Evolutionary conservation across 1,140 invertebrate species (phyloP), one percentile per base, ranked within the genome.

Genomic region (Micrasema longulum): DNA sequence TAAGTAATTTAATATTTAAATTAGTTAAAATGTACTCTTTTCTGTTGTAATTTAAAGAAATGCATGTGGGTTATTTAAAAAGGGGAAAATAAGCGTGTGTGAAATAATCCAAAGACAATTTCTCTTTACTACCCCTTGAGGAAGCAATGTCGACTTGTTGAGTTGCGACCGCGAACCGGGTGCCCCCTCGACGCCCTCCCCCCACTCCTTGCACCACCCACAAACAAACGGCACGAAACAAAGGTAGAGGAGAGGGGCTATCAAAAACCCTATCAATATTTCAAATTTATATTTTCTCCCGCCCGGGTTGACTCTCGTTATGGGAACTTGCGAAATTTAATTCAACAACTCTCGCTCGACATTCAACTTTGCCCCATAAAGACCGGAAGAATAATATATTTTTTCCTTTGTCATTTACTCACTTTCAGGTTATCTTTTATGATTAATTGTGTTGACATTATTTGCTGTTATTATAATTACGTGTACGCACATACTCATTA

Each of bases 221-320:
- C 55, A 60, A 53, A 60, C 55, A 60, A 60, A 60, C 55, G 55
- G 55, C 55, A 60, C 35, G 55, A 57, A 69, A 69, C 73, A 70
- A 70, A 62, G 60, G 55, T 45, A 63, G 14, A 22, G 31, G 48
- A 62, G 50, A 62, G 26, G 62, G 73, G 66, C 73, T 71, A 74
- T 74, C 73, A 74, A 74, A 71, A 74, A 71, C 69, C 68, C 73
- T 67, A 72, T 75, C 73, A 75, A 75, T 75, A 75, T 75, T 75
- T 75, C 69, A 75, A 75, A 75, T 75, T 75, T 75, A 75, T 75
- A 75, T 68, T 75, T 75, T 75, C 73, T 75, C 60, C 69, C 55
- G 73, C 43, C 55, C 55, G 22, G 62, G 62, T 64, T 53, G 63
- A 38, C 50, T 65, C 36, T 69, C 66, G 72, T 73, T 73, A 73